Base-by-base conservation (phyloP, 2,113 vertebrate genomes). In the Bos indicus region DNA sequence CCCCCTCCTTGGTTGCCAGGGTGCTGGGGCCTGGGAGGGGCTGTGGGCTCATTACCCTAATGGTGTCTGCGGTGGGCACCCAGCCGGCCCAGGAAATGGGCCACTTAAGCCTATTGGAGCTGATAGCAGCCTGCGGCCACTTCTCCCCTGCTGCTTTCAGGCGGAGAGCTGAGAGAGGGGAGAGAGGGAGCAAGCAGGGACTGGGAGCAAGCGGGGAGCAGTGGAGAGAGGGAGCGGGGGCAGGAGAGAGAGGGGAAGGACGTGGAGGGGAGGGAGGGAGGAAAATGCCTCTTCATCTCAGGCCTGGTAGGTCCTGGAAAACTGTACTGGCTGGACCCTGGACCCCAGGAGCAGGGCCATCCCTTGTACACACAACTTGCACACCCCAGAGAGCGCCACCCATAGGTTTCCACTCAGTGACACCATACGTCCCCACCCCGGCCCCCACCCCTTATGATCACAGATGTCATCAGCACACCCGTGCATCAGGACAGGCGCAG, bases 71-170 rank as follows among this genome's bases (percentile, higher is more conserved):
- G 54, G 92, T 96, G 97, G 98, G 98, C 95, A 94, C 88, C 98
- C 98, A 95, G 94, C 80, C 98, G 96, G 98, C 98, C 98, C 97
- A 98, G 98, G 98, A 99, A 98, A 98, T 98, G 97, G 97, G 96
- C 97, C 99, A 98, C 98, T 98, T 98, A 98, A 98, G 97, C 95
- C 97, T 97, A 94, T 98, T 97, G 59, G 83, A 74, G 82, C 88
- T 93, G 91, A 78, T 59, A 91, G 95, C 46, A 57, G 97, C 98
- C 96, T 94, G 91, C 40, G 96, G 98, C 97, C 77, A 92, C 97
- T 97, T 98, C 98, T 97, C 97, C 98, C 97, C 92, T 96, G 96
- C 97, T 81, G 97, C 97, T 94, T 15, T 90, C 89, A 17, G 0
- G 5, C 2, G 0, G 48, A 23, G 62, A n/a, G 54, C 28, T 54